A percentile compares a stretch with the other conserved stretches of the same genome.
Evolutionary conservation across 2,113 vertebrate species (phyloP).

Genomic region (Pseudorhombus dupliciocellatus): DNA sequence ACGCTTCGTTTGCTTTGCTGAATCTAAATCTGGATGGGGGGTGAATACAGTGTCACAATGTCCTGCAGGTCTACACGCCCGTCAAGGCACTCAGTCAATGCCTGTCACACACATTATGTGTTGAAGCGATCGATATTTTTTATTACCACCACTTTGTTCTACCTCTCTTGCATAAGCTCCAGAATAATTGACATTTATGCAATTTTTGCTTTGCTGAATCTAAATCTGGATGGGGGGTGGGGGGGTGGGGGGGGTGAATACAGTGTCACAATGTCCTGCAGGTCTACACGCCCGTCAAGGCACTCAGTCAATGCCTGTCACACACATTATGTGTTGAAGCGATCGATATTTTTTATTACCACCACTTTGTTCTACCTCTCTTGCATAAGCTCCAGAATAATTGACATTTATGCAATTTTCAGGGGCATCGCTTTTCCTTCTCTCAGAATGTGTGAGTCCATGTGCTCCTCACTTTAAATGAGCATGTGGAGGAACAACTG

Average conservation of each 20-base stretch:
- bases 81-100: slow-evolving; percentile 74
- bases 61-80: slow-evolving; percentile 76
- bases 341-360: slow-evolving; percentile 82
- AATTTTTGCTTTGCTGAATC: slow-evolving; percentile 76
- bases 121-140: slow-evolving; percentile 78
- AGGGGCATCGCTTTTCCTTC: slow-evolving; percentile 58
- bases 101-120: slow-evolving; percentile 73
- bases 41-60: slow-evolving; percentile 72
- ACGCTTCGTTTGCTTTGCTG: slow-evolving; percentile 72
- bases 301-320: slow-evolving; percentile 77
- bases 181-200: slow-evolving; percentile 73
- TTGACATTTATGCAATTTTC: slow-evolving; percentile 70
- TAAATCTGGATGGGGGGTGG: slow-evolving; percentile 64
- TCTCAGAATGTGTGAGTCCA: slow-evolving; percentile 18
- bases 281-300: slow-evolving; percentile 72
- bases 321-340: slow-evolving; percentile 67
- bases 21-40: slow-evolving; percentile 67
- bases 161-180: slow-evolving; percentile 61
- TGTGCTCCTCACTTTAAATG: slow-evolving; percentile 15
- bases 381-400: slow-evolving; percentile 67
- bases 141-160: slow-evolving; percentile 77
- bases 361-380: slow-evolving; percentile 72
- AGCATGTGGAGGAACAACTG: slow-evolving; percentile 22
- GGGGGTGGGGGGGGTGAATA: no score
- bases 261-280: slow-evolving; percentile 74